Conservation (phyloP, 2,797 vertebrate genomes). For the Mus caroli region DNA sequence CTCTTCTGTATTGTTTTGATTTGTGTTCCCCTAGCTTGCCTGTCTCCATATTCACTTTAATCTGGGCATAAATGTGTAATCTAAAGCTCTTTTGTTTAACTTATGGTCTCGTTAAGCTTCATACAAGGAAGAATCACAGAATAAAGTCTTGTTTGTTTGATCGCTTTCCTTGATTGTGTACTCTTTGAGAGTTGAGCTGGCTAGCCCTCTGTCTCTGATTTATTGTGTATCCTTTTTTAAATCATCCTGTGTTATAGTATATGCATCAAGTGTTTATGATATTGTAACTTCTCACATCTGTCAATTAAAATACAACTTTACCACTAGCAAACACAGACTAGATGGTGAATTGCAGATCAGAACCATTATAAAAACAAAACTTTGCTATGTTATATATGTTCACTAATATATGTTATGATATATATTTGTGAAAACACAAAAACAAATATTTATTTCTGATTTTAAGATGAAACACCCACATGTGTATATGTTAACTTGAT, state of each 20-base stretch:
- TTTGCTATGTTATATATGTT: neutral
- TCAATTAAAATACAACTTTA: neutral
- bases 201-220: neutral
- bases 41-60: conserved; percentile 20
- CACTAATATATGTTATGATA: neutral
- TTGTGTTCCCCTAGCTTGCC: neutral
- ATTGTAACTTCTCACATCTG: neutral
- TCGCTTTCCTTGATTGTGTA: neutral
- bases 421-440: neutral
- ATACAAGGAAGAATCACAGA: neutral
- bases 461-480: neutral
- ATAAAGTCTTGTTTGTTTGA: neutral
- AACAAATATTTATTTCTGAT: neutral
- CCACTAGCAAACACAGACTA: neutral
- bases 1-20: neutral
- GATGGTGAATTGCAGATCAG: neutral
- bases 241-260: neutral
- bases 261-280: neutral
- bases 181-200: neutral
- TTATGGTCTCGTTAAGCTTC: neutral
- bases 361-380: conserved; percentile 20
- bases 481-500: neutral
- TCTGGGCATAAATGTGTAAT: neutral
- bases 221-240: neutral
- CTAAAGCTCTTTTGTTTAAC: neutral